Evolutionary conservation across 2,888 invertebrate species (phyloP), one percentile per base, ranked within the genome.

Genomic region (Seira musarum): DNA sequence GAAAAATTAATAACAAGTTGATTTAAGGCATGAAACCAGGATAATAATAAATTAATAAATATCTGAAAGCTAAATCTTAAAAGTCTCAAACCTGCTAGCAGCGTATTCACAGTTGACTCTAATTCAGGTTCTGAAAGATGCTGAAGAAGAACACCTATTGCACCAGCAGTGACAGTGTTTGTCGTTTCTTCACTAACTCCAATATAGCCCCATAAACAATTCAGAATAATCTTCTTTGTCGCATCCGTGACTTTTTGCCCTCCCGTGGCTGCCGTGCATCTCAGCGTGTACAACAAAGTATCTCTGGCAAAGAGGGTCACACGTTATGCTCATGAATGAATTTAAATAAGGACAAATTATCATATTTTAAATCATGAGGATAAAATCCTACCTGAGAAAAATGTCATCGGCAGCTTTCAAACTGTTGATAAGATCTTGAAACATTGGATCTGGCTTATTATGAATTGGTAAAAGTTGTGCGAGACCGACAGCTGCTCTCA

Each of bases 401-500:
- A 94, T 91, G 89, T 98, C 98, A 88, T 97, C 97, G 0, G 94
- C 91, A 86, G 91, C 92, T 89, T 94, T 95, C 77, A 97, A 92
- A 57, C 94, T 94, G 87, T 94, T 94, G 88, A 96, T 94, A 88
- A 99, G 91, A 88, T 99, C 99, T 15, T 93, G 92, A 89, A 98
- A 97, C n/a, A 99, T 91, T 8, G 97, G 95, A 91, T 99, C 99
- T 0, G 97, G 94, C 82, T 97, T 92, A 69, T 95, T 94, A 90
- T 99, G 98, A 85, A 99, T 98, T 24, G 94, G 91, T 82, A 97
- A 95, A 13, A 98, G 91, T 88, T 95, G 93, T 84, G 96, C 93
- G 24, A 99, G 91, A 70, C 98, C 98, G 68, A 91, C 91, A 0
- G 95, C 97, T 8, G 98, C 96, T 90, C 95, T 95, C 86, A 98